phyloP scores from a whole-genome alignment of 35 echinoderm and acorn worm species.

The Anneissia japonica region DNA sequence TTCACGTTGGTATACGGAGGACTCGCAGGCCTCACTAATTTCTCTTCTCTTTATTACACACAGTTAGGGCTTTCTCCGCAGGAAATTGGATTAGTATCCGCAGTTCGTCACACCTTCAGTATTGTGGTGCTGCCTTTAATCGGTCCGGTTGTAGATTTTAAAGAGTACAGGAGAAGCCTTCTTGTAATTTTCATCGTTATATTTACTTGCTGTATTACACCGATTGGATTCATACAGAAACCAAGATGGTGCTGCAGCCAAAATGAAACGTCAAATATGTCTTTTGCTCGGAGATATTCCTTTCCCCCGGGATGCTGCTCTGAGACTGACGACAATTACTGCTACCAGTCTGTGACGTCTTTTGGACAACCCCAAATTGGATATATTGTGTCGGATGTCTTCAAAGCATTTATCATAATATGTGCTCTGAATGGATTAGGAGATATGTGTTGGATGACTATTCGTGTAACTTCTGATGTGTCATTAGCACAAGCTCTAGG shows the following conservation, averaged over 20 bases:
- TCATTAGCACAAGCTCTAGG: background rate
- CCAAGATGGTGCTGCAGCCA: background rate
- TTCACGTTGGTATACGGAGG: background rate
- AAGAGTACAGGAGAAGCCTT: background rate
- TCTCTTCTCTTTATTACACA: background rate
- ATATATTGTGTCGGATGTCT: background rate
- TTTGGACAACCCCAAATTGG: background rate
- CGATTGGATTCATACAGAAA: background rate
- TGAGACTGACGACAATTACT: background rate
- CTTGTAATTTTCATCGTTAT: background rate
- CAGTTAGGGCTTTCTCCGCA: background rate
- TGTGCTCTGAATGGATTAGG: background rate
- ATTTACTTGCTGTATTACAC: background rate
- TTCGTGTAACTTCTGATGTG: background rate
- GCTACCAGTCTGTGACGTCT: background rate
- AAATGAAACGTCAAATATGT: background rate
- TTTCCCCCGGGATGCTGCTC: background rate
- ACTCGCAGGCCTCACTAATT: background rate
- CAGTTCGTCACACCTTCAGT: background rate
- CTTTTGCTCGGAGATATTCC: background rate
- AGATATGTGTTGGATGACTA: background rate
- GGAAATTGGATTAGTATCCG: background rate
- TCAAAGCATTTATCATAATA: background rate
- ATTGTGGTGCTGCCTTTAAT: background rate
- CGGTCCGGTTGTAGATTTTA: background rate